A percentile compares a stretch with the other conserved stretches of the same genome.
Evolutionary conservation across 2,113 vertebrate genomes (phyloP).

Genomic region (Ammospiza caudacuta): DNA sequence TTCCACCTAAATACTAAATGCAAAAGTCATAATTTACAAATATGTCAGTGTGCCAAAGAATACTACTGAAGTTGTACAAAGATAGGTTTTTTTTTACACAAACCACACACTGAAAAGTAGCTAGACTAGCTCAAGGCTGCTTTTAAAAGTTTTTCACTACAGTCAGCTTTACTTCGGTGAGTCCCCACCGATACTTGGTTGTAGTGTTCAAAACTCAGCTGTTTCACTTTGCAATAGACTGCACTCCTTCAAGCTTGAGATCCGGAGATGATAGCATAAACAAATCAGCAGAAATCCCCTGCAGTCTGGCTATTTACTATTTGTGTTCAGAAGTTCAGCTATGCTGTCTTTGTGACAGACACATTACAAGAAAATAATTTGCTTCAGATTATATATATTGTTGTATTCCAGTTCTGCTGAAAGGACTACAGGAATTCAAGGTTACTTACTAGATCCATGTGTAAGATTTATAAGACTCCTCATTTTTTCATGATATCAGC

Average conservation of each 20-base stretch:
- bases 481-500: neutral
- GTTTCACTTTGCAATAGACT: neutral
- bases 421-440: neutral
- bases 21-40: neutral
- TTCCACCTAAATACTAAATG: slow-evolving; percentile 46
- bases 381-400: neutral
- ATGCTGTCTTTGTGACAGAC: neutral
- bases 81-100: neutral
- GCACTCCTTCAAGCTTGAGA: neutral
- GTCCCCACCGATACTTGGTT: neutral
- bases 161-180: neutral
- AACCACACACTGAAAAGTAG: neutral
- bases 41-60: slow-evolving; percentile 15
- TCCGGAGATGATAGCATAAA: neutral
- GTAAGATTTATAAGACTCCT: neutral
- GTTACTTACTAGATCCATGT: neutral
- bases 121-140: neutral
- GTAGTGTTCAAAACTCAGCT: neutral
- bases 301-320: neutral
- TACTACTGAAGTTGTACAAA: neutral
- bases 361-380: neutral
- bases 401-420: neutral
- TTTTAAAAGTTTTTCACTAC: neutral
- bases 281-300: neutral
- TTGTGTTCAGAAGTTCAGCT: neutral